Percentiles rank a stretch among this genome's conserved stretches.
Evolutionary conservation across 2,888 invertebrate species (phyloP).

Genomic region (Philopedon plagiatum): DNA sequence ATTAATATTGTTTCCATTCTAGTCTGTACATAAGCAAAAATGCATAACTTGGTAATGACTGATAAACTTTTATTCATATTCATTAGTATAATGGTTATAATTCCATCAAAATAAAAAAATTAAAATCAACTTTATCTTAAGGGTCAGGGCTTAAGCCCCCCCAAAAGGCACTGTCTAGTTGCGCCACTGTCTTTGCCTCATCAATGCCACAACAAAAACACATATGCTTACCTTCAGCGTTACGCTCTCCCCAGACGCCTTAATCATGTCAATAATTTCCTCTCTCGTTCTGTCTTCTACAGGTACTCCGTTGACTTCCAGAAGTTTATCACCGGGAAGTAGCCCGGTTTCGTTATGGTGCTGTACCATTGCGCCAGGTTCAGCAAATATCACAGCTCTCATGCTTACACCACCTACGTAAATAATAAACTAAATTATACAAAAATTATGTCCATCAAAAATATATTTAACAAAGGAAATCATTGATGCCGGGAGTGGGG

Average conservation of each 20-base stretch:
- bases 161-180: too few species aligned
- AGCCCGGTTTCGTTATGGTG: constrained; percentile 84
- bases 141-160: too few species aligned
- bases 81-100: too few species aligned
- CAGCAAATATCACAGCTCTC: constrained; percentile 89
- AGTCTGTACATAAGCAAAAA: background rate
- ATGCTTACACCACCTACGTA: constrained; percentile 68
- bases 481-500: too few species aligned
- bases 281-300: constrained; percentile 91
- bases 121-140: too few species aligned
- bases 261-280: constrained; percentile 94
- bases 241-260: constrained; percentile 86
- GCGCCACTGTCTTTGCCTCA: too few species aligned
- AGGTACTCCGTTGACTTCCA: constrained; percentile 90
- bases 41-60: too few species aligned
- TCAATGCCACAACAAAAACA: too few species aligned
- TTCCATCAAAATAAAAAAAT: too few species aligned
- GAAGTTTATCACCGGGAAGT: constrained; percentile 93
- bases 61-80: too few species aligned
- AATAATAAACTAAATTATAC: background rate
- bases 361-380: constrained; percentile 84
- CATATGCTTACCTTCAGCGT: constrained; percentile 81
- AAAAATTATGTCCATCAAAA: background rate
- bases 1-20: background rate
- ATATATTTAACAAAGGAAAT: too few species aligned